Evolutionary conservation across 2,888 invertebrate genomes (phyloP).

Genomic region (Tolmerus cingulatus): DNA sequence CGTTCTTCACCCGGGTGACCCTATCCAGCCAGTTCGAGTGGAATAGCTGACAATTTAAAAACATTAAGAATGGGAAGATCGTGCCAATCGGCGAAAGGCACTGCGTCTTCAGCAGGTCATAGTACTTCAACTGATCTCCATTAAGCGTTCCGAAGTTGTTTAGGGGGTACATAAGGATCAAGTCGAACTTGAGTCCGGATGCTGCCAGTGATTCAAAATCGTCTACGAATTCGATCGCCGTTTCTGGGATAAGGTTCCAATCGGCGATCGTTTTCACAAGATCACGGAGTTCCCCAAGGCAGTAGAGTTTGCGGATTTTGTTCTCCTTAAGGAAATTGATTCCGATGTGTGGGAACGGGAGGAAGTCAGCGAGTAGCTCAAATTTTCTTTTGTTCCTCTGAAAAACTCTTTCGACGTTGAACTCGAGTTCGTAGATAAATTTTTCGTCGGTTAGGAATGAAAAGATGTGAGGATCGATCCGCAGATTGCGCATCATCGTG

Average conservation of each 20-base stretch:
- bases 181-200: conserved; percentile 42
- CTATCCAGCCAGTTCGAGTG: conserved; percentile 46
- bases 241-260: conserved; percentile 45
- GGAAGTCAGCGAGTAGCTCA: conserved; percentile 44
- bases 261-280: conserved; percentile 39
- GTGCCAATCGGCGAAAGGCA: conserved; percentile 38
- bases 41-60: conserved; percentile 45
- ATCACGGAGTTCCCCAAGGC: conserved; percentile 35
- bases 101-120: conserved; percentile 34
- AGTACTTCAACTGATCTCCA: conserved; percentile 44
- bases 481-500: not conserved
- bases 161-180: conserved; percentile 48
- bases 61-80: conserved; percentile 46
- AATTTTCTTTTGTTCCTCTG: conserved; percentile 34
- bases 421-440: conserved; percentile 47
- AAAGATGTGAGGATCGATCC: conserved; percentile 44
- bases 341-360: conserved; percentile 48
- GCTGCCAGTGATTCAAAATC: conserved; percentile 39
- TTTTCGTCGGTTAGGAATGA: conserved; percentile 47
- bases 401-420: conserved; percentile 42
- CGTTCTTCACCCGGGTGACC: conserved; percentile 35
- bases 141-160: conserved; percentile 43
- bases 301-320: conserved; percentile 46
- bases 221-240: conserved; percentile 43
- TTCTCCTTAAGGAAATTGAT: conserved; percentile 48